Evolutionary conservation across 2,797 vertebrate species (phyloP).

Genomic region (Lacerta agilis): DNA sequence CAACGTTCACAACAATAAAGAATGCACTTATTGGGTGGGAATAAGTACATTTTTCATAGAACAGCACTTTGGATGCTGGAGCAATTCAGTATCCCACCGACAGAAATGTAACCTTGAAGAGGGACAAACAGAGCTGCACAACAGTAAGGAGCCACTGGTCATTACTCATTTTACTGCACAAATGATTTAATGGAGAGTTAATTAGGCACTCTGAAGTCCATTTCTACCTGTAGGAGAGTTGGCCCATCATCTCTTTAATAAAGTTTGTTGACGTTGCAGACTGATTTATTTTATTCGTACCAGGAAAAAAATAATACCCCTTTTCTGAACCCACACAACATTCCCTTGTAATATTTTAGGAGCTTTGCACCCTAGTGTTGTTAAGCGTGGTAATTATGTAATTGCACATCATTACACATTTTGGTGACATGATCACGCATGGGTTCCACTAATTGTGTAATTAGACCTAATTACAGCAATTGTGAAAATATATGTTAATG

Average conservation of each 20-base stretch:
- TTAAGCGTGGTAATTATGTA: slow-evolving; percentile 77
- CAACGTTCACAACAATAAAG: background rate
- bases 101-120: background rate
- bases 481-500: slow-evolving; percentile 74
- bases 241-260: slow-evolving; percentile 5
- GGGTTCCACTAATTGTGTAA: slow-evolving; percentile 75
- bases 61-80: background rate
- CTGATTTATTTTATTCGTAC: slow-evolving; percentile 18
- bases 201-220: slow-evolving; percentile 19
- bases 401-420: slow-evolving; percentile 72
- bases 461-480: slow-evolving; percentile 76
- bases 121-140: background rate
- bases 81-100: background rate
- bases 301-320: background rate
- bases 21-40: background rate
- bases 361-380: slow-evolving; percentile 72
- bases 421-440: slow-evolving; percentile 73
- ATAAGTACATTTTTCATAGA: background rate
- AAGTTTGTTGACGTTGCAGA: background rate
- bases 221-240: background rate
- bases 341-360: slow-evolving; percentile 66
- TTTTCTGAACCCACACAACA: slow-evolving; percentile 48
- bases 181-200: background rate
- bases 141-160: slow-evolving; percentile 1
- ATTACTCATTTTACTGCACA: background rate